These are phyloP conservation scores for Leiothrix lutea DNA, from an alignment of 2,113 vertebrate species.

Conservation along the genomic window DNA sequence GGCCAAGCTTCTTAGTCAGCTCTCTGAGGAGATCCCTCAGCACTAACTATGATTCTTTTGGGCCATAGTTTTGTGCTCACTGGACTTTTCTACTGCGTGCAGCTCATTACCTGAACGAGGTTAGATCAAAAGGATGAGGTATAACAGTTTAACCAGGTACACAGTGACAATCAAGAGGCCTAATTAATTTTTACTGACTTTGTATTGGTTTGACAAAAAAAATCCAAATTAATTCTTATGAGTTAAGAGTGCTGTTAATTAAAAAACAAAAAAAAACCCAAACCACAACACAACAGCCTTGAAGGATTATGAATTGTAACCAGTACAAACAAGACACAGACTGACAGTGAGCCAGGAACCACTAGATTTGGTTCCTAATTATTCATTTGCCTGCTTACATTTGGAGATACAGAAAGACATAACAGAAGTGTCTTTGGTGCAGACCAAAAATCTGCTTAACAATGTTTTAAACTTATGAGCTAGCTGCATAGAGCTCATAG, in stretches of 20 bases:
- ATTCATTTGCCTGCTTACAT: not conserved
- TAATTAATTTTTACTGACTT: not conserved
- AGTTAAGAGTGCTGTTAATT: not conserved
- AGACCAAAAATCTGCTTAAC: not conserved
- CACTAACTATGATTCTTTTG: not conserved
- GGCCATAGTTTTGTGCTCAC: not conserved
- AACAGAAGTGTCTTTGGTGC: not conserved
- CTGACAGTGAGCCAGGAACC: not conserved
- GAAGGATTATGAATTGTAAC: not conserved
- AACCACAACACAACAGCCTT: not conserved
- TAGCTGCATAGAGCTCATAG: not conserved
- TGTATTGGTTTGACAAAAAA: not conserved
- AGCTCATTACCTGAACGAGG: not conserved
- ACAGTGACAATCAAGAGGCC: not conserved
- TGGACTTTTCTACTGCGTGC: not conserved
- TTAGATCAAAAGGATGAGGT: not conserved
- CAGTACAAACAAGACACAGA: not conserved
- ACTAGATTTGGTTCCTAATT: not conserved
- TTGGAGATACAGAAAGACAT: not conserved
- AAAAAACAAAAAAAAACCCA: not conserved
- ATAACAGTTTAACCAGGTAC: not conserved
- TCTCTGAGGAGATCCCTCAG: not conserved
- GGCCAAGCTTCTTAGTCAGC: constrained; percentile 43
- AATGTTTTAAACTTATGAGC: not conserved
- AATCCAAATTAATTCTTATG: not conserved